Evolutionary conservation across 2,113 vertebrate species (phyloP), one percentile per base, ranked within the genome.

Genomic region (Nothobranchius kuhntae): DNA sequence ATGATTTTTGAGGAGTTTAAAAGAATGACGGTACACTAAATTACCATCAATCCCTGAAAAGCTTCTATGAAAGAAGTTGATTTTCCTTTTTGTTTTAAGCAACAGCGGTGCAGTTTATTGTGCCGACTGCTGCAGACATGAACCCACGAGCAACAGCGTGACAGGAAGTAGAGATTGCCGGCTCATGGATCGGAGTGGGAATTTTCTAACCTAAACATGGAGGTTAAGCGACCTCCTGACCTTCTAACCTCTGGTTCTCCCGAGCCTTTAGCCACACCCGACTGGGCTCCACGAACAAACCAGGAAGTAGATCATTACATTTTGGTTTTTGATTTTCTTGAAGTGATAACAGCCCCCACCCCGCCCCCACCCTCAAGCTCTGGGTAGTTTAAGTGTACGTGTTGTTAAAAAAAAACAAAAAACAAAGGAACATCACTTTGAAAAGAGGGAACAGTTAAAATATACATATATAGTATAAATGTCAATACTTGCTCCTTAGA

Each of bases 401-500:
- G 65, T 74, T 73, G 68, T 83, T 81, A 76, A 88, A 87, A 86
- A 79, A 71, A 70, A 73, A 70, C 73, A 61, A 62, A 67, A 72
- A 66, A 78, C 64, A 60, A 54, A 47, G 58, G n/a, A 67, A 30
- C 38, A 68, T 86, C 82, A 89, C 83, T 86, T 87, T 82, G 83
- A 88, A 87, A 83, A 75, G 83, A 85, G 74, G 84, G 80, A 83
- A 93, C 86, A 89, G 83, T 89, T 86, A 87, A 90, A 91, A 90
- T 89, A 72, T 88, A 90, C 83, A 91, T 75, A 71, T 81, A 83
- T 75, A 74, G 83, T 87, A 89, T 77, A 83, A 74, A 85, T 85
- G 87, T 90, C 86, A 91, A 92, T 88, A 91, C 89, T 90, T 62
- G 81, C 87, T 89, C 83, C 36, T 30, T 17, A 1, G 88, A 85